phyloP scores from a whole-genome alignment of 2,888 invertebrate genomes.

The Eupeodes luniger region DNA sequence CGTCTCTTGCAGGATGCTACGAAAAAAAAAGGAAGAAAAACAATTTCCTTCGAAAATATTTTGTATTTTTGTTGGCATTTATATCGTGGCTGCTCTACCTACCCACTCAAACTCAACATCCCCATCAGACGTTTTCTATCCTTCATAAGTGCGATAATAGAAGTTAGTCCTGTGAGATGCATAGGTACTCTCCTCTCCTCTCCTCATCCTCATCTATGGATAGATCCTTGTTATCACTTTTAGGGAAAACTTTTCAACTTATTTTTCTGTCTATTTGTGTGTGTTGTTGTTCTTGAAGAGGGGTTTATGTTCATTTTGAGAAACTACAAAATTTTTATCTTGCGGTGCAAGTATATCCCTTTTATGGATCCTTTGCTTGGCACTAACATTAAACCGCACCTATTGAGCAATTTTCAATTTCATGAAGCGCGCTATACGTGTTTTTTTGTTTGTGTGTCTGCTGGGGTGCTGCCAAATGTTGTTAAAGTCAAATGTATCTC shows the following conservation, averaged over 20 bases:
- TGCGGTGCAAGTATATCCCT: constrained; percentile 59
- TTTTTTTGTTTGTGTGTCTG: neutral
- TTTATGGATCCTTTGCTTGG: constrained; percentile 49
- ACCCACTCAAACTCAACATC: neutral
- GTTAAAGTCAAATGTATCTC: constrained; percentile 52
- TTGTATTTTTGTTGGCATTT: constrained; percentile 11
- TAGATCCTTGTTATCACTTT: constrained; percentile 43
- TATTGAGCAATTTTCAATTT: constrained; percentile 51
- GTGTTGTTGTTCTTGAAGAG: too few species aligned
- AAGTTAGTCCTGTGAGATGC: constrained; percentile 32
- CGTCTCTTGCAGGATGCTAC: neutral
- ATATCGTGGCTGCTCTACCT: neutral
- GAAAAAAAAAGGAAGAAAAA: constrained; percentile 35
- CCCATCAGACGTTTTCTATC: neutral
- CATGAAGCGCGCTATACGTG: constrained; percentile 23
- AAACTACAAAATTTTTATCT: constrained; percentile 48
- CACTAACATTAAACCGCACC: constrained; percentile 42
- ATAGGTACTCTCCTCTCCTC: neutral
- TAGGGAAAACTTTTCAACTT: constrained; percentile 50
- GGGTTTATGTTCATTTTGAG: neutral
- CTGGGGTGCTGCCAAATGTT: constrained; percentile 43
- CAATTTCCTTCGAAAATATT: constrained; percentile 41
- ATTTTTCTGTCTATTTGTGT: constrained; percentile 15
- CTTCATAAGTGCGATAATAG: constrained; percentile 35
- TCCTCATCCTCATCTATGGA: neutral